A percentile compares a stretch with the other conserved stretches of the same genome.
phyloP scores from a whole-genome alignment of 2,888 invertebrate genomes.

The Cynaeus angustus region DNA sequence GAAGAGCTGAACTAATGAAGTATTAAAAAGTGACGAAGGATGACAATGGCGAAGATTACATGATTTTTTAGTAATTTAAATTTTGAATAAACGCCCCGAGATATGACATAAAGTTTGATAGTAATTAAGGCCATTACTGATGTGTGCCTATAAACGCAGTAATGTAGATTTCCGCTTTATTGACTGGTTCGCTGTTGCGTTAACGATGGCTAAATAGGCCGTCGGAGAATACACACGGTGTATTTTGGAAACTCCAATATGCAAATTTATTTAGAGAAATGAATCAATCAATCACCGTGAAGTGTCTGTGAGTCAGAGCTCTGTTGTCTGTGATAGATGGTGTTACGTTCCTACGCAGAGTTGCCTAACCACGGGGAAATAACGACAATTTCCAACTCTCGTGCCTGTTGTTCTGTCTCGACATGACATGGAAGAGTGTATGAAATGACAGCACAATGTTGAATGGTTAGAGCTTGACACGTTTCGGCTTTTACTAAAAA shows the following conservation, averaged over 20 bases:
- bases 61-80: neutral
- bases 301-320: slow-evolving; percentile 57
- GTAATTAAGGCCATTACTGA: too few species aligned
- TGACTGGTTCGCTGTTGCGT: slow-evolving; percentile 47
- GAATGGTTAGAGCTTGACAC: slow-evolving; percentile 27
- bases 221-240: slow-evolving; percentile 44
- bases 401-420: slow-evolving; percentile 43
- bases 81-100: slow-evolving; percentile 3
- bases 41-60: slow-evolving; percentile 13
- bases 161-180: slow-evolving; percentile 41
- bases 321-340: slow-evolving; percentile 60
- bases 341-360: slow-evolving; percentile 57
- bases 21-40: slow-evolving; percentile 29
- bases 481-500: slow-evolving; percentile 27
- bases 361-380: slow-evolving; percentile 60
- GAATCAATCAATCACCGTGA: slow-evolving; percentile 62
- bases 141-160: too few species aligned
- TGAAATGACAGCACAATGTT: slow-evolving; percentile 55
- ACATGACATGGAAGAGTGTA: slow-evolving; percentile 52
- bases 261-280: slow-evolving; percentile 63
- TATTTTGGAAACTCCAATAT: slow-evolving; percentile 54
- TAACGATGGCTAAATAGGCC: slow-evolving; percentile 48
- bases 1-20: slow-evolving; percentile 26
- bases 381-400: slow-evolving; percentile 59
- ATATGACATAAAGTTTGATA: neutral